Conservation (phyloP, 2,888 invertebrate species). For the Helleia helle region DNA sequence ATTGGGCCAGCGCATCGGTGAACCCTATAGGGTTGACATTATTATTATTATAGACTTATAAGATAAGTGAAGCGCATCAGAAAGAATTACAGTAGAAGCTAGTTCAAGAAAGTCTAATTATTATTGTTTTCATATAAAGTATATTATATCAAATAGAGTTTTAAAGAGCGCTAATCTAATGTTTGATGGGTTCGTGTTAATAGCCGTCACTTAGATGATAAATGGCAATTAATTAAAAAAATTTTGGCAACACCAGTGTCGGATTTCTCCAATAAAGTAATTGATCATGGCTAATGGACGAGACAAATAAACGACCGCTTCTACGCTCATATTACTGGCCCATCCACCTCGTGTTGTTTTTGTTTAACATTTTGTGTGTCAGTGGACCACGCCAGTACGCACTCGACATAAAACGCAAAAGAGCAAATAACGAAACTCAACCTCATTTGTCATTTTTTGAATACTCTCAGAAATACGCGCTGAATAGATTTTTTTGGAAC, state of each 20-base stretch:
- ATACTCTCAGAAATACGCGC: background rate
- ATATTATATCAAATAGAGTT: no score
- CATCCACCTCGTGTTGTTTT: constrained; percentile 25
- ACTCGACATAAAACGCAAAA: constrained; percentile 13
- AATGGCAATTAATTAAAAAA: constrained; percentile 5
- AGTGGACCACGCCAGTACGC: constrained; percentile 11
- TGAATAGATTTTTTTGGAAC: background rate
- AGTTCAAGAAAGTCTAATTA: no score
- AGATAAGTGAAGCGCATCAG: no score
- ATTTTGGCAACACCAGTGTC: constrained; percentile 6
- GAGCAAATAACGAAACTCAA: constrained; percentile 14
- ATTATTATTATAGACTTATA: no score
- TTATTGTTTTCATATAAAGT: no score
- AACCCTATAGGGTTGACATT: no score
- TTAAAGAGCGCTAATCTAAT: no score
- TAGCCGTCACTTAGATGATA: no score
- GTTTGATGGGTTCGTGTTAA: no score
- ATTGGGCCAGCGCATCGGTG: no score
- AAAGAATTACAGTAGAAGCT: no score
- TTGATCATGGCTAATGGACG: constrained; percentile 31
- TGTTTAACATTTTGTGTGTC: constrained; percentile 27
- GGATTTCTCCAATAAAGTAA: constrained; percentile 22
- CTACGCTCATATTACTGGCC: constrained; percentile 25
- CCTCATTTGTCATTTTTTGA: constrained; percentile 11
- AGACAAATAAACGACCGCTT: constrained; percentile 31